A percentile compares a stretch with the other conserved stretches of the same genome.
Evolutionary conservation across 1,140 invertebrate genomes (phyloP).

Genomic region (Lordiphosa clarofinis): DNA sequence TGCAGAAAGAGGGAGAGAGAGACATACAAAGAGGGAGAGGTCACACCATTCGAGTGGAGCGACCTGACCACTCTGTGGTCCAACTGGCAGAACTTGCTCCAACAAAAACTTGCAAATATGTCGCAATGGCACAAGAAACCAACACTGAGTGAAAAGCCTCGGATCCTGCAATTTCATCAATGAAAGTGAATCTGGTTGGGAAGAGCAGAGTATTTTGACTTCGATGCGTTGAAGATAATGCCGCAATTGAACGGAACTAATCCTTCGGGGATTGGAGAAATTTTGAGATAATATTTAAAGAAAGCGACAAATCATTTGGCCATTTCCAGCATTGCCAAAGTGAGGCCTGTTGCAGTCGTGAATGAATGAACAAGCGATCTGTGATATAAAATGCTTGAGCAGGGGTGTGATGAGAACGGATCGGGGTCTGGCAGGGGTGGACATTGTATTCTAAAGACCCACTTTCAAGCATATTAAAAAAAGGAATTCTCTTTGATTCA

Average conservation of each 20-base stretch:
- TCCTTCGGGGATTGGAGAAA: no score
- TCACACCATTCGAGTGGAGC: conserved; percentile 24
- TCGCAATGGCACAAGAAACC: conserved; percentile 14
- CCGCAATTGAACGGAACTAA: no score
- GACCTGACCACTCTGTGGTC: conserved; percentile 30
- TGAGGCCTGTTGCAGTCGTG: neutral
- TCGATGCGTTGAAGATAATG: no score
- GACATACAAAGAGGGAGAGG: neutral
- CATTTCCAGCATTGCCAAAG: no score
- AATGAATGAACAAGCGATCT: conserved; percentile 11
- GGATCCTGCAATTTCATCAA: no score
- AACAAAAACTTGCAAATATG: conserved; percentile 16
- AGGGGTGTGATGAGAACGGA: no score
- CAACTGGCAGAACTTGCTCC: conserved; percentile 41
- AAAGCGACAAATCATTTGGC: conserved; percentile 30
- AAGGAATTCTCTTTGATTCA: no score
- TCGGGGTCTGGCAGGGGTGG: no score
- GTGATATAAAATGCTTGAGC: neutral
- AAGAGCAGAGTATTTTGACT: no score
- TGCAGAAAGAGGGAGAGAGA: neutral
- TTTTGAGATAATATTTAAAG: neutral
- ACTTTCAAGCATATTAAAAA: no score
- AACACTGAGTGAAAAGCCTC: conserved; percentile 2
- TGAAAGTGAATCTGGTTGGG: no score
- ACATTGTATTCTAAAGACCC: neutral